phyloP scores from a whole-genome alignment of 2,888 invertebrate species.

The Eristalinus sepulchralis region DNA sequence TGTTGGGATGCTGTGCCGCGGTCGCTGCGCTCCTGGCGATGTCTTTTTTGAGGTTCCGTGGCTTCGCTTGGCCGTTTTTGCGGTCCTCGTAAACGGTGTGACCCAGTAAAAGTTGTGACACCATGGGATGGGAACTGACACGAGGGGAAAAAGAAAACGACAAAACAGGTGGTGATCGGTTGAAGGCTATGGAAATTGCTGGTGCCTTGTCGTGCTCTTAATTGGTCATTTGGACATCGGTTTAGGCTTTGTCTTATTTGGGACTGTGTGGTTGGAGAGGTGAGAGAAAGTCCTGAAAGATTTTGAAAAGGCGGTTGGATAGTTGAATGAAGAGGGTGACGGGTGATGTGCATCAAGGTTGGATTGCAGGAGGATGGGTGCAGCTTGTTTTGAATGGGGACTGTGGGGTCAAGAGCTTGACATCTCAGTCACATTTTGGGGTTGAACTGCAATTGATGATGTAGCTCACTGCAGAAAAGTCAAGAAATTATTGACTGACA shows the following conservation, averaged over 20 bases:
- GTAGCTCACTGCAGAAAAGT: too few relatives aligned
- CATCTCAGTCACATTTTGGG: too few relatives aligned
- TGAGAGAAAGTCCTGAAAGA: neutral
- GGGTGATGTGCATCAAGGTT: too few relatives aligned
- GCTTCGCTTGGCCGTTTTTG: neutral
- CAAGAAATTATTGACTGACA: too few relatives aligned
- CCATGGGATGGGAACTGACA: conserved; percentile 43
- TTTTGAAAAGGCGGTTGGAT: neutral
- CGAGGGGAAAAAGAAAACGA: neutral
- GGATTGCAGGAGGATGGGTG: too few relatives aligned
- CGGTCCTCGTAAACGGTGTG: conserved; percentile 54
- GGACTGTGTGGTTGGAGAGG: neutral
- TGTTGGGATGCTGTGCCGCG: conserved; percentile 2
- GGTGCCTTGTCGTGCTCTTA: conserved; percentile 59
- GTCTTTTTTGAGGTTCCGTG: conserved; percentile 3
- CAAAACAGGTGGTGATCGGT: conserved; percentile 58
- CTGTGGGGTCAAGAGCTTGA: too few relatives aligned
- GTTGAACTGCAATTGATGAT: too few relatives aligned
- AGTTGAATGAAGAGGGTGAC: too few relatives aligned
- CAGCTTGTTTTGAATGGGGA: too few relatives aligned
- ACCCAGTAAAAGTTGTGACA: conserved; percentile 59
- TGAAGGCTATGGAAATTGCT: conserved; percentile 7
- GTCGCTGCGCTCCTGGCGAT: conserved; percentile 37
- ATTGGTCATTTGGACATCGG: conserved; percentile 40
- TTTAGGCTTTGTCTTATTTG: neutral